phyloP scores from a whole-genome alignment of 2,888 invertebrate genomes.

The Eretmocerus hayati region DNA sequence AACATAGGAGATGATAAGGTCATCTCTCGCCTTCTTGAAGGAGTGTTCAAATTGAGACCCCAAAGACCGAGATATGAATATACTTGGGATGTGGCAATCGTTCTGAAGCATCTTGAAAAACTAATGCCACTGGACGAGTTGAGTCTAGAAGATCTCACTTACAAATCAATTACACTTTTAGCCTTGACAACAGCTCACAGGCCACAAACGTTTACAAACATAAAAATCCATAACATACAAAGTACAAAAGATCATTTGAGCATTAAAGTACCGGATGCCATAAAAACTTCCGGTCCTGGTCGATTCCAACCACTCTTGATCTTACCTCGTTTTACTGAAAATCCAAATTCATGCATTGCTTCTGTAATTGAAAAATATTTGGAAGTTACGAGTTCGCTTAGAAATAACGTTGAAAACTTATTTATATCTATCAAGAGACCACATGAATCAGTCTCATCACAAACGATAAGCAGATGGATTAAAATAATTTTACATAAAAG shows the following conservation, averaged over 20 bases:
- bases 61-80: constrained; percentile 9
- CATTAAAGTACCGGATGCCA: constrained; percentile 15
- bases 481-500: background rate
- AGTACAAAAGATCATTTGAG: constrained; percentile 3
- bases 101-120: constrained; percentile 1
- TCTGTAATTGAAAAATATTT: constrained; percentile 1
- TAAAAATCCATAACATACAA: constrained; percentile 12
- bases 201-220: constrained; percentile 14
- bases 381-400: too few species aligned
- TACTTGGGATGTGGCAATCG: constrained; percentile 14
- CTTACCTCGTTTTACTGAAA: constrained; percentile 4
- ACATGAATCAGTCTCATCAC: background rate
- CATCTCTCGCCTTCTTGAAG: too few species aligned
- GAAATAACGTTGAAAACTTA: too few species aligned
- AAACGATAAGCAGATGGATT: background rate
- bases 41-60: constrained; percentile 6
- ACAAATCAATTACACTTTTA: too few species aligned
- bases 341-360: constrained; percentile 6
- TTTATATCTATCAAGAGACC: too few species aligned
- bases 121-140: constrained; percentile 3
- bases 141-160: constrained; percentile 15
- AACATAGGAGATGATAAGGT: too few species aligned
- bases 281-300: constrained; percentile 20
- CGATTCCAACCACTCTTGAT: too few species aligned
- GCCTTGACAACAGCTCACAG: too few species aligned